phyloP scores from a whole-genome alignment of 2,113 vertebrate genomes.

The Desmodus rotundus region DNA sequence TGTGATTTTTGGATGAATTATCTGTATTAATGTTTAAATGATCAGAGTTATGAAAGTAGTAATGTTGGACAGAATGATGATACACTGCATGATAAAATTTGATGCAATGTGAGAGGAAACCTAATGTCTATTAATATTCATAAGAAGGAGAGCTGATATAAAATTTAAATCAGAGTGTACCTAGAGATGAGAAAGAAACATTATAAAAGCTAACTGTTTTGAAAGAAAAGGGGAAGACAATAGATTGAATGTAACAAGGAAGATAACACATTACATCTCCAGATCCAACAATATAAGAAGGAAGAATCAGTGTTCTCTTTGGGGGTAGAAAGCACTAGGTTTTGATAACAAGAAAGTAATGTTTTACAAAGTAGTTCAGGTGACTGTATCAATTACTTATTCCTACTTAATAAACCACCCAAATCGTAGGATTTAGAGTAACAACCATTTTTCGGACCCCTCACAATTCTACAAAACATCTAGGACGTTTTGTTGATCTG shows the following conservation, averaged over 20 bases:
- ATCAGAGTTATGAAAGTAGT: not conserved
- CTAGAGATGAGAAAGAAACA: not conserved
- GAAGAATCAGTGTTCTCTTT: not conserved
- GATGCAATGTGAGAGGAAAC: not conserved
- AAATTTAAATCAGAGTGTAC: not conserved
- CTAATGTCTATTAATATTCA: not conserved
- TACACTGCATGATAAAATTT: not conserved
- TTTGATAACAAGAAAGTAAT: not conserved
- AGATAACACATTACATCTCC: too few species aligned
- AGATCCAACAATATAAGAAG: not conserved
- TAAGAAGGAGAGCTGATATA: not conserved
- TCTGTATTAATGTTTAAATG: not conserved
- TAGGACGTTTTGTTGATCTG: not conserved
- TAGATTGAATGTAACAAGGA: not conserved
- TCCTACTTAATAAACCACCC: not conserved
- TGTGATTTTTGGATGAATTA: not conserved
- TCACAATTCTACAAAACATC: accelerated
- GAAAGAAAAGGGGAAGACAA: not conserved
- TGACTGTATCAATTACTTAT: not conserved
- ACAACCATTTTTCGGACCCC: not conserved
- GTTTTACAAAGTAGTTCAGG: not conserved
- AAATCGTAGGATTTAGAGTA: not conserved
- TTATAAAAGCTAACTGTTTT: not conserved
- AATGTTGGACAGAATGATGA: not conserved
- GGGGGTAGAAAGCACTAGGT: not conserved